Conservation (phyloP, 2,113 vertebrate genomes). For the Centropus unirufus region DNA sequence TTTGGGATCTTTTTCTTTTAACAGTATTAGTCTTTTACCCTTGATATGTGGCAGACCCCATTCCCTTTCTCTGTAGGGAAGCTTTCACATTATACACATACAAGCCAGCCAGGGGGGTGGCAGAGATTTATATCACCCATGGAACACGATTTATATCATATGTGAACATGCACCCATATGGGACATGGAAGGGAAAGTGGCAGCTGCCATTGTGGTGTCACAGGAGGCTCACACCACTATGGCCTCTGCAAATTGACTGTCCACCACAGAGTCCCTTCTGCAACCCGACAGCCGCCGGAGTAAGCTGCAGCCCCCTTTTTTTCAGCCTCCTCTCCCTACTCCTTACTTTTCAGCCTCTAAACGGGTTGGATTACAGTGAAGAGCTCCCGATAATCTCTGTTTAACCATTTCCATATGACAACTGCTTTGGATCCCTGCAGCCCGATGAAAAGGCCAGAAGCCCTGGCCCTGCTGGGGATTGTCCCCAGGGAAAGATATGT, state of each 20-base stretch:
- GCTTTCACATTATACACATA: background rate
- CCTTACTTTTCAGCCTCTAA: conserved; percentile 61
- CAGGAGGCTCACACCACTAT: fast-evolving
- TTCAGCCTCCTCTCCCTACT: background rate
- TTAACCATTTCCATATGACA: conserved; percentile 87
- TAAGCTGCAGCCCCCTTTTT: background rate
- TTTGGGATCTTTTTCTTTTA: background rate
- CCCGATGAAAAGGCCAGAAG: conserved; percentile 62
- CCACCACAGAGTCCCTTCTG: background rate
- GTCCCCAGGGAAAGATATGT: conserved; percentile 73
- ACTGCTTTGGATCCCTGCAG: conserved; percentile 81
- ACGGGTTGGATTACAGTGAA: conserved; percentile 81
- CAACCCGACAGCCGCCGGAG: fast-evolving
- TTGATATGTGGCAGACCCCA: background rate
- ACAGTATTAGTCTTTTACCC: background rate
- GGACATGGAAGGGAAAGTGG: background rate
- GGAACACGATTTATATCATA: background rate
- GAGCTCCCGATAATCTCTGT: conserved; percentile 79
- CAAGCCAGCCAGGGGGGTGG: background rate
- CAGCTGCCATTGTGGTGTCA: background rate
- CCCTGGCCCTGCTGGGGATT: conserved; percentile 37
- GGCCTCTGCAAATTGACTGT: background rate
- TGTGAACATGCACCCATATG: background rate
- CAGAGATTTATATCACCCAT: background rate
- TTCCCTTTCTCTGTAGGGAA: background rate